Percentiles rank a stretch among this genome's conserved stretches.
Evolutionary conservation across 2,888 invertebrate species (phyloP).

Genomic region (Merodon equestris): DNA sequence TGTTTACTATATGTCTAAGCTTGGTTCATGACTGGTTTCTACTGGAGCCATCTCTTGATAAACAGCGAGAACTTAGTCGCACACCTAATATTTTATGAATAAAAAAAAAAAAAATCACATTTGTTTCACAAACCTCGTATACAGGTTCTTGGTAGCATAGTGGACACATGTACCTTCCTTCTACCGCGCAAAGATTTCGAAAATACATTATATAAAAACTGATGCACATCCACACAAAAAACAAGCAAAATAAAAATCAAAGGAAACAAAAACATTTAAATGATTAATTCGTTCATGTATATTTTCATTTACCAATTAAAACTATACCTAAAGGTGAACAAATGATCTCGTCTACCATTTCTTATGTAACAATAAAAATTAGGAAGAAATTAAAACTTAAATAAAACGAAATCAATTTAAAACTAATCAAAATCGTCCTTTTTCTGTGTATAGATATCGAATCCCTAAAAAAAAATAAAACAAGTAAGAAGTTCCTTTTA

Average conservation of each 20-base stretch:
- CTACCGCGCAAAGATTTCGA: constrained; percentile 1
- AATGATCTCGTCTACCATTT: constrained; percentile 4
- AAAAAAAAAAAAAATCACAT: too few relatives aligned
- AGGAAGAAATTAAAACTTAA: constrained; percentile 8
- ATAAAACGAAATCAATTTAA: constrained; percentile 1
- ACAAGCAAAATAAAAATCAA: not conserved
- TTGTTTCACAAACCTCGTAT: too few relatives aligned
- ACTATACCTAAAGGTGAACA: constrained; percentile 47
- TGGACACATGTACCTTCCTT: too few relatives aligned
- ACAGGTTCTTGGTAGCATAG: too few relatives aligned
- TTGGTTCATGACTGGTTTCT: too few relatives aligned
- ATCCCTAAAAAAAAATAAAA: constrained; percentile 9
- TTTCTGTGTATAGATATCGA: not conserved
- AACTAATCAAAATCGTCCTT: not conserved
- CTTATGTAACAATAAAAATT: not conserved
- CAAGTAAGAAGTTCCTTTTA: too few relatives aligned
- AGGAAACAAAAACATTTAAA: constrained; percentile 18
- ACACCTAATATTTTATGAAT: too few relatives aligned
- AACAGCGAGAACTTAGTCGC: too few relatives aligned
- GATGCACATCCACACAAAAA: too few relatives aligned
- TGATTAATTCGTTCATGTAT: constrained; percentile 51
- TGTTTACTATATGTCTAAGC: too few relatives aligned
- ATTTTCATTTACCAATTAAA: constrained; percentile 59
- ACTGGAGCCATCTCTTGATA: too few relatives aligned
- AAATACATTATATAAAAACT: too few relatives aligned